Base-by-base conservation (phyloP, 2,113 vertebrate genomes). In the Erythrolamprus reginae region DNA sequence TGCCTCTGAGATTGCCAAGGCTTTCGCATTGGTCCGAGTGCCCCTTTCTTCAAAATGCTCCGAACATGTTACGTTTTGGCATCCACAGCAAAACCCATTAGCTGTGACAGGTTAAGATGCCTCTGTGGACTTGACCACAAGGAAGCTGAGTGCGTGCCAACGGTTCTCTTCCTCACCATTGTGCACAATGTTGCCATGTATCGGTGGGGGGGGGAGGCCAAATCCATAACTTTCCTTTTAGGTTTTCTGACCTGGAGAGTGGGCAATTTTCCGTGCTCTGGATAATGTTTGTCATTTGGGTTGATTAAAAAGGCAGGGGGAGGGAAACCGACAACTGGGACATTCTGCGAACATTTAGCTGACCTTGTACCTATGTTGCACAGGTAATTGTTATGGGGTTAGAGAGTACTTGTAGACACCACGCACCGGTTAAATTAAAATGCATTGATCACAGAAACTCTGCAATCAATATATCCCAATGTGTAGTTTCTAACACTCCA, bases 41-140 rank as follows among this genome's bases (percentile, higher is more conserved):
- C 88, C 51, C 58, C 90, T 94, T 94, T 94, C 87, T 95, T 94
- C 93, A 95, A n/a, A 92, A 89, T 96, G 94, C 86, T 83, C 91
- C 96, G 92, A 93, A 92, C 93, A 93, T 95, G 92, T 96, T 93
- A 93, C 92, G 92, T 93, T 94, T 95, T 95, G 96, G 95, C 94
- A 93, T 94, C 91, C 9, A 1, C 15, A 92, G 94, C 87, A 95
- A 93, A 95, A 93, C 91, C 96, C 94, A 91, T 96, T 96, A 96
- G 94, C 95, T 94, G 58, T 95, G 95, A 95, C 95, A 96, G 93
- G 94, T 95, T 96, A 93, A 95, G 95, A 92, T 93, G 89, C 92
- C 95, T 93, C 91, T 92, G 70, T 83, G 96, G 88, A 89, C 93
- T 89, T 84, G 38, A 91, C 91, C 95, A 91, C 94, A 93, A 91